Evolutionary conservation across 2,113 vertebrate genomes (phyloP).

Genomic region (Pterocles gutturalis): DNA sequence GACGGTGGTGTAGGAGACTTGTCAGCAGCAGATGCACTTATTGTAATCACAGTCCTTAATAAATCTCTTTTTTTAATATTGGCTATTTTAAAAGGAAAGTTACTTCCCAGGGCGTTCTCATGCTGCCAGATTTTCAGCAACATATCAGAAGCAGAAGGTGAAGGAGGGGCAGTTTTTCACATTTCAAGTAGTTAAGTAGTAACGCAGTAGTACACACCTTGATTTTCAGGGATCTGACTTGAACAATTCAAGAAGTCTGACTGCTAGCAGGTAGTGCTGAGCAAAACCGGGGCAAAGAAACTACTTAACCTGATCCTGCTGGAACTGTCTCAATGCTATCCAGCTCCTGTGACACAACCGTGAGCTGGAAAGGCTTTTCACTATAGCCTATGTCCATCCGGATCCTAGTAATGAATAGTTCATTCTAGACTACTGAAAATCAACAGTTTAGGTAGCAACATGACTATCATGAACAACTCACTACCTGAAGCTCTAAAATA

Average conservation of each 20-base stretch:
- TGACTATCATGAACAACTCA: not conserved
- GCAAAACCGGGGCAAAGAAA: not conserved
- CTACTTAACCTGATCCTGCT: not conserved
- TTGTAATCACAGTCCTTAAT: conserved; percentile 72
- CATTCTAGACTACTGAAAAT: not conserved
- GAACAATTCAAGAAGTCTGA: not conserved
- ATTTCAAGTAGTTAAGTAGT: not conserved
- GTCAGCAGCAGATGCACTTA: conserved; percentile 73
- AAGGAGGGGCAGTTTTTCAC: not conserved
- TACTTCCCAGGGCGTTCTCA: conserved; percentile 53
- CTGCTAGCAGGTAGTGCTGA: not conserved
- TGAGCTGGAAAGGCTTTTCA: not conserved
- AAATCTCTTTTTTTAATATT: conserved; percentile 68
- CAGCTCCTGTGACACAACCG: not conserved
- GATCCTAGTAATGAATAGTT: not conserved
- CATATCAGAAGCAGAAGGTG: conserved; percentile 23
- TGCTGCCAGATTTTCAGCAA: conserved; percentile 52
- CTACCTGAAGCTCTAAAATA: not conserved
- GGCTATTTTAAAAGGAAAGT: conserved; percentile 63
- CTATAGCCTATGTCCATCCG: not conserved
- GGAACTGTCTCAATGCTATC: not conserved
- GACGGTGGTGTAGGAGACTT: conserved; percentile 70
- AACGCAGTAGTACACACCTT: not conserved
- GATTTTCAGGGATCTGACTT: not conserved
- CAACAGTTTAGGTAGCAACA: not conserved